Conservation (phyloP, 2,113 vertebrate genomes). For the Percopsis transmontana region DNA sequence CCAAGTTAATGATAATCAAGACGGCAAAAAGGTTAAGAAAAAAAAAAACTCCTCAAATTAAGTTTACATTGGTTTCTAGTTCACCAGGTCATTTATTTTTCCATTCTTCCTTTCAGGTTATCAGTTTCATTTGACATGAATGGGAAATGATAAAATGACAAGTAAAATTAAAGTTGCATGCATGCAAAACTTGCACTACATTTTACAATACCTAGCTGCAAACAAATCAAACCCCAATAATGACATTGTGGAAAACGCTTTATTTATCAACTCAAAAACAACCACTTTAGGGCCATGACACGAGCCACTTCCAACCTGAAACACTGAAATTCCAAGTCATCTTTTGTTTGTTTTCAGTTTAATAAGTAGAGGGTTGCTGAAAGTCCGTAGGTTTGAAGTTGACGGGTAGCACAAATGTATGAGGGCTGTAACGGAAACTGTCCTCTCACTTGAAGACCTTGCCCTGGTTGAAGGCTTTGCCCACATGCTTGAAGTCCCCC, state of each 20-base stretch:
- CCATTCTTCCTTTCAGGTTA: no score
- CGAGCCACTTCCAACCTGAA: conserved; percentile 53
- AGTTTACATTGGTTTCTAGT: not conserved
- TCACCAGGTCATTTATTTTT: no score
- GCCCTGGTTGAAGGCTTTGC: conserved; percentile 87
- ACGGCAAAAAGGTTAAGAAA: not conserved
- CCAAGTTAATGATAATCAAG: not conserved
- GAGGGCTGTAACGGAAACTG: conserved; percentile 39
- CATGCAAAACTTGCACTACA: not conserved
- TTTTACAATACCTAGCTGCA: conserved; percentile 13
- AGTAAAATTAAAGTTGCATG: not conserved
- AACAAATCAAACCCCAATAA: conserved; percentile 37
- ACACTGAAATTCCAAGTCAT: conserved; percentile 54
- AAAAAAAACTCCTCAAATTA: not conserved
- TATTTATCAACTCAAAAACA: conserved; percentile 69
- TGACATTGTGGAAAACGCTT: conserved; percentile 73
- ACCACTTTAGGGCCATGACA: conserved; percentile 53
- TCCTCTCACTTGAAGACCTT: conserved; percentile 90
- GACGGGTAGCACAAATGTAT: conserved; percentile 42
- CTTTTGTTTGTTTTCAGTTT: conserved; percentile 35
- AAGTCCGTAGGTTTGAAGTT: conserved; percentile 60
- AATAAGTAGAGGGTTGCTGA: conserved; percentile 55
- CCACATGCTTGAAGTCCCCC: conserved; percentile 88
- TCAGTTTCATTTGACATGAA: no score
- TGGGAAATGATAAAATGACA: not conserved